A percentile compares a stretch with the other conserved stretches of the same genome.
Evolutionary conservation across 1,140 invertebrate genomes (phyloP).

Genomic region (Saxidomus purpurata): DNA sequence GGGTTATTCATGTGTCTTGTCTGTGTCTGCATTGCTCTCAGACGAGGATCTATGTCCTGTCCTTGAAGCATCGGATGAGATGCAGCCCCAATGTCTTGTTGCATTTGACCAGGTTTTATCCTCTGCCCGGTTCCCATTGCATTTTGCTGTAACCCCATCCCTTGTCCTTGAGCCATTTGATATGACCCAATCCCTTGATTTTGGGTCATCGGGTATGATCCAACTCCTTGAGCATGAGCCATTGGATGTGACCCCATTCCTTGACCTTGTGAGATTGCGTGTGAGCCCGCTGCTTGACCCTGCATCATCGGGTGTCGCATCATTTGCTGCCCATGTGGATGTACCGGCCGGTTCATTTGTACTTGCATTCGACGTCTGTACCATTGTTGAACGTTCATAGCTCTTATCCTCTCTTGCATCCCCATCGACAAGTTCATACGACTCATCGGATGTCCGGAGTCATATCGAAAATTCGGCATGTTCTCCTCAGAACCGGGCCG

Average conservation of each 20-base stretch:
- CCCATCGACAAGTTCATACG: not conserved
- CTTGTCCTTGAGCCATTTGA: not conserved
- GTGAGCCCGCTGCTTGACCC: not conserved
- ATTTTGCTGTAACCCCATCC: not conserved
- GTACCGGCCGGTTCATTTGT: constrained; percentile 7
- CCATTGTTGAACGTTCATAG: constrained; percentile 42
- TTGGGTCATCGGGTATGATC: not conserved
- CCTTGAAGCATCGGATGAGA: not conserved
- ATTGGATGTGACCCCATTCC: not conserved
- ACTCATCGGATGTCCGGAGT: not conserved
- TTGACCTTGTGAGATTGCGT: not conserved
- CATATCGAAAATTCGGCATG: not conserved
- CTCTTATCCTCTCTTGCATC: constrained; percentile 26
- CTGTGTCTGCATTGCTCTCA: not conserved
- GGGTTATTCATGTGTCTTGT: not conserved
- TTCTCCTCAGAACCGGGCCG: not conserved
- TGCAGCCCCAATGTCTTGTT: not conserved
- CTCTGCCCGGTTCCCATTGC: not conserved
- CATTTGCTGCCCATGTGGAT: not conserved
- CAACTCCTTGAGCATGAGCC: not conserved
- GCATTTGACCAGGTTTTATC: not conserved
- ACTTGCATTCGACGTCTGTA: constrained; percentile 36
- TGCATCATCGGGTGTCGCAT: not conserved
- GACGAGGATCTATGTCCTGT: not conserved
- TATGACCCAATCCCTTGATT: not conserved